A percentile compares a stretch with the other conserved stretches of the same genome.
Conservation (phyloP, 2,888 invertebrate species). For the Nomada hirtipes region DNA sequence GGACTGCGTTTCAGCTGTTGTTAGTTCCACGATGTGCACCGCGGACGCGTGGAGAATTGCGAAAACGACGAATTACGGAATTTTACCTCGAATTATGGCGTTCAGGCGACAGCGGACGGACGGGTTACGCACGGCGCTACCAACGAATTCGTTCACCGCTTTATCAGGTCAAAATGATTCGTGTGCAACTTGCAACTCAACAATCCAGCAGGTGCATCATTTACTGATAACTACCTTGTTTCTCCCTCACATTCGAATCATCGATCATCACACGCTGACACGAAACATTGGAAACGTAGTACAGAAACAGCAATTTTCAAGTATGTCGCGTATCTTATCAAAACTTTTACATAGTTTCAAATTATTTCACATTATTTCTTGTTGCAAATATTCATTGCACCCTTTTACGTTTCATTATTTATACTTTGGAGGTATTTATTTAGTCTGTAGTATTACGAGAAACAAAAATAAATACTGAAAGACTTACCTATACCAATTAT, state of each 20-base stretch:
- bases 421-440: slow-evolving; percentile 1
- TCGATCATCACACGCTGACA: slow-evolving; percentile 52
- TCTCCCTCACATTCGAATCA: slow-evolving; percentile 46
- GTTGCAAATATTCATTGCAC: background rate
- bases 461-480: slow-evolving; percentile 3
- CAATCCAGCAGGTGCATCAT: slow-evolving; percentile 79
- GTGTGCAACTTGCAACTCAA: slow-evolving; percentile 74
- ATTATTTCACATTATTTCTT: too few relatives aligned
- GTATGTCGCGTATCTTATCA: slow-evolving; percentile 44
- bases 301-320: slow-evolving; percentile 53
- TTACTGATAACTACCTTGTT: slow-evolving; percentile 63
- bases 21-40: slow-evolving; percentile 72
- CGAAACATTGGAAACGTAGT: slow-evolving; percentile 53
- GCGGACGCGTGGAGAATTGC: slow-evolving; percentile 77
- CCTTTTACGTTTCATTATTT: background rate
- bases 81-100: slow-evolving; percentile 78
- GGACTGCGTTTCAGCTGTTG: slow-evolving; percentile 60
- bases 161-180: slow-evolving; percentile 72
- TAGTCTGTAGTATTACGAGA: background rate
- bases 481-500: background rate
- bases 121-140: slow-evolving; percentile 75
- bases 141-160: slow-evolving; percentile 74
- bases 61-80: slow-evolving; percentile 73
- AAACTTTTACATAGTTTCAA: slow-evolving; percentile 1
- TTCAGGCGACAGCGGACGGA: slow-evolving; percentile 74